These are phyloP conservation scores for Albula glossodonta DNA, from an alignment of 2,113 vertebrate species.

Conservation along the genomic window DNA sequence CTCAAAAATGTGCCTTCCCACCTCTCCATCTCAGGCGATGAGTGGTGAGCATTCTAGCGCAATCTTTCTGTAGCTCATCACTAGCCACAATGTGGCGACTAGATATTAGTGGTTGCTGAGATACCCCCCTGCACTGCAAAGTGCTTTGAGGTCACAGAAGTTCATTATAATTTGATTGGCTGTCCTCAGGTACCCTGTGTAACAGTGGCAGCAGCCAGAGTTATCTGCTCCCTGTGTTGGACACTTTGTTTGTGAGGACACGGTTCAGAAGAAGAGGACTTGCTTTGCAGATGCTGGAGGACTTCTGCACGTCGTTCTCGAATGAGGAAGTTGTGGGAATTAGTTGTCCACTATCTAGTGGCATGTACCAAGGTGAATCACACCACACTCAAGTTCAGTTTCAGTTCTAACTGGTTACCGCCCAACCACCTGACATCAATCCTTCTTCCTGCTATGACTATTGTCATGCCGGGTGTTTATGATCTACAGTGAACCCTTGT, in stretches of 20 bases:
- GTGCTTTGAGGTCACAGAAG: background rate
- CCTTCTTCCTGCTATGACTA: background rate
- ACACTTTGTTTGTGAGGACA: constrained; percentile 81
- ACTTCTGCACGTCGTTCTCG: constrained; percentile 80
- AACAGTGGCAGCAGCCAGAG: constrained; percentile 58
- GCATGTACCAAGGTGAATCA: constrained; percentile 81
- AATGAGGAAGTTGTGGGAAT: constrained; percentile 81
- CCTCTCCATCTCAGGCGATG: background rate
- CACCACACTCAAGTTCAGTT: background rate
- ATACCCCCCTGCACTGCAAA: background rate
- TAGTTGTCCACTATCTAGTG: constrained; percentile 80
- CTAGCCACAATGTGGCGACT: too few relatives aligned
- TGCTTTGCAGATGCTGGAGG: constrained; percentile 78
- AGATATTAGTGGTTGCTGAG: background rate
- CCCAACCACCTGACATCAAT: background rate
- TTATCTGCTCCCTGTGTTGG: constrained; percentile 84
- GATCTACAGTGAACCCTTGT: too few relatives aligned
- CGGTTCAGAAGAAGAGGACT: constrained; percentile 75
- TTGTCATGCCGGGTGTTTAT: background rate
- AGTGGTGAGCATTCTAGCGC: background rate
- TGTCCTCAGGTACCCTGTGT: constrained; percentile 77
- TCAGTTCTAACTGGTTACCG: background rate
- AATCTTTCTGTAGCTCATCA: background rate
- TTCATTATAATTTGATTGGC: constrained; percentile 8
- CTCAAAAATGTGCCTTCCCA: background rate